Percentiles rank a stretch among this genome's conserved stretches.
These are phyloP conservation scores for Orchesella cincta DNA, from an alignment of 1,140 invertebrate species.

Conservation along the genomic window DNA sequence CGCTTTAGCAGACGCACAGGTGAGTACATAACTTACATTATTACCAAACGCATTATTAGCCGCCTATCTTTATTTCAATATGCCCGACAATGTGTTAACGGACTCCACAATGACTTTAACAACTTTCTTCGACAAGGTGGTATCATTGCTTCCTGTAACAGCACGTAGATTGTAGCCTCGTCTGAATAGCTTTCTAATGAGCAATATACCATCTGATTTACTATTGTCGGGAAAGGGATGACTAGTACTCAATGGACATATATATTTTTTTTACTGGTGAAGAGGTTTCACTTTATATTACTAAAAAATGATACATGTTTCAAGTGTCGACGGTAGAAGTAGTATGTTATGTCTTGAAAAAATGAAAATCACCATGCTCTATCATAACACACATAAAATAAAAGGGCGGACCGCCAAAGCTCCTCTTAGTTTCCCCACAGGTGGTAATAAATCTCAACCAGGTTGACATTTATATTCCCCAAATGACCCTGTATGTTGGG, in stretches of 20 bases:
- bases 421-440: conserved; percentile 20
- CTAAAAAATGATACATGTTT: background rate
- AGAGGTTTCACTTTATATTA: no score
- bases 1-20: conserved; percentile 84
- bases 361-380: background rate
- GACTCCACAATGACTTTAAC: no score
- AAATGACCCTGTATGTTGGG: conserved; percentile 29
- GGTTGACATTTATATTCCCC: conserved; percentile 31
- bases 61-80: no score
- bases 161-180: no score
- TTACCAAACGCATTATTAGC: background rate
- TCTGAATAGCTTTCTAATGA: no score
- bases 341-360: background rate
- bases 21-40: conserved; percentile 53
- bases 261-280: no score
- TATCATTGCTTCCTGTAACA: no score
- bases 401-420: background rate
- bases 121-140: no score
- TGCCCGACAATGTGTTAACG: no score
- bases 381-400: background rate
- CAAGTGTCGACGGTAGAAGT: background rate
- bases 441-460: conserved; percentile 30
- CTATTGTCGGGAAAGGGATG: no score
- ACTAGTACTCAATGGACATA: no score
- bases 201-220: no score